phyloP scores from a whole-genome alignment of 2,888 invertebrate species.

The Epirrhoe tristata region DNA sequence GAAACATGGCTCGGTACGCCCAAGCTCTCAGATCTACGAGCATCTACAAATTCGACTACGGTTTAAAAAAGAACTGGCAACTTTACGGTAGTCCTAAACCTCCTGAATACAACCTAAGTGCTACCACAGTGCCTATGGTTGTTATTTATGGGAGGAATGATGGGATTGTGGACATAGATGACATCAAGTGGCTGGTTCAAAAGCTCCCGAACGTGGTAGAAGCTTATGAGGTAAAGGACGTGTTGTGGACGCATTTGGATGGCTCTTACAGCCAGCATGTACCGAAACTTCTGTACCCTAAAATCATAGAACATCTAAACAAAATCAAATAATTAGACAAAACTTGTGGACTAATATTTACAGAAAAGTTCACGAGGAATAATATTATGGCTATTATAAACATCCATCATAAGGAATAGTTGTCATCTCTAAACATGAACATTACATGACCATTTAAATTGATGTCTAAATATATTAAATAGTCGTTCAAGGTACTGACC shows the following conservation, averaged over 20 bases:
- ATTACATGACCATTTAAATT: too few species aligned
- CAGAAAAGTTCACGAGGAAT: background rate
- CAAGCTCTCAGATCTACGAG: constrained; percentile 52
- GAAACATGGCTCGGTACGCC: constrained; percentile 64
- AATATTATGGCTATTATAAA: too few species aligned
- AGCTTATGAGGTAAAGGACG: constrained; percentile 81
- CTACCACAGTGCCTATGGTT: constrained; percentile 59
- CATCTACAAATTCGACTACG: constrained; percentile 67
- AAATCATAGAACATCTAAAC: constrained; percentile 71
- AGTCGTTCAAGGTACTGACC: too few species aligned
- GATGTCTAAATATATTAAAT: too few species aligned
- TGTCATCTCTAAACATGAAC: too few species aligned
- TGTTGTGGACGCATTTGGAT: constrained; percentile 57
- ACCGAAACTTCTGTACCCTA: constrained; percentile 45
- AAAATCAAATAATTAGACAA: background rate
- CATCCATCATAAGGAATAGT: too few species aligned
- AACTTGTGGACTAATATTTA: background rate
- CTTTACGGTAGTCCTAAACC: constrained; percentile 59
- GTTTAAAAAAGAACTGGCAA: constrained; percentile 54
- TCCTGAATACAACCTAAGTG: constrained; percentile 61
- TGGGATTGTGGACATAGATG: constrained; percentile 86
- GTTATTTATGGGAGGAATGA: constrained; percentile 70
- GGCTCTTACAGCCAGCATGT: constrained; percentile 38
- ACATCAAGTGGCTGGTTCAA: constrained; percentile 80
- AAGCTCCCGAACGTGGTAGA: constrained; percentile 85